phyloP scores from a whole-genome alignment of 2,113 vertebrate species.

The Onychostoma macrolepis region DNA sequence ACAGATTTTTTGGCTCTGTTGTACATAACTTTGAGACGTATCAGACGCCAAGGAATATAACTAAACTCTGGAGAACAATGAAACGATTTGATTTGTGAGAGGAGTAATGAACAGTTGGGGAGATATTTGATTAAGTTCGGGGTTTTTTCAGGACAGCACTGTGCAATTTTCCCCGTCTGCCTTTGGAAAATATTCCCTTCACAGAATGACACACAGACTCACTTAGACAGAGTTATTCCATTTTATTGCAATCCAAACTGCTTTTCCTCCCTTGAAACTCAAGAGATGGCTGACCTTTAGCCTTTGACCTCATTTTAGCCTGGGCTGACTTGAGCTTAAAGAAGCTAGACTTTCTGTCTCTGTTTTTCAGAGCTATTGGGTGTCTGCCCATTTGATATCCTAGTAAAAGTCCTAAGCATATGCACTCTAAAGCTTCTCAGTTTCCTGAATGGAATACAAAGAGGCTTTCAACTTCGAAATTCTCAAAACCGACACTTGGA shows the following conservation, averaged over 20 bases:
- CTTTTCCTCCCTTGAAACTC: slow-evolving; percentile 72
- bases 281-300: slow-evolving; percentile 67
- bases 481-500: background rate
- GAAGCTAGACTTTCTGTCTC: slow-evolving; percentile 76
- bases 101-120: slow-evolving; percentile 72
- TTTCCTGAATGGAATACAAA: slow-evolving; percentile 26
- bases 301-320: slow-evolving; percentile 71
- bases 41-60: slow-evolving; percentile 54
- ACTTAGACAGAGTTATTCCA: slow-evolving; percentile 40
- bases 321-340: slow-evolving; percentile 60
- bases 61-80: slow-evolving; percentile 68
- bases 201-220: slow-evolving; percentile 7
- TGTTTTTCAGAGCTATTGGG: slow-evolving; percentile 54
- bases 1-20: slow-evolving; percentile 43
- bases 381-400: slow-evolving; percentile 49
- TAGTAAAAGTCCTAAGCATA: slow-evolving; percentile 33
- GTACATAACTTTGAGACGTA: slow-evolving; percentile 52
- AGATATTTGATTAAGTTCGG: slow-evolving; percentile 69
- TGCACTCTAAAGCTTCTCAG: slow-evolving; percentile 6
- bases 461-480: slow-evolving; percentile 18
- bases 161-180: background rate
- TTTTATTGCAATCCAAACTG: slow-evolving; percentile 64
- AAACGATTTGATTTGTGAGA: slow-evolving; percentile 67
- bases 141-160: slow-evolving; percentile 23
- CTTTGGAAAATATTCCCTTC: slow-evolving; percentile 40